Evolutionary conservation across 2,797 vertebrate species (phyloP).

Genomic region (Spheniscus humboldti): DNA sequence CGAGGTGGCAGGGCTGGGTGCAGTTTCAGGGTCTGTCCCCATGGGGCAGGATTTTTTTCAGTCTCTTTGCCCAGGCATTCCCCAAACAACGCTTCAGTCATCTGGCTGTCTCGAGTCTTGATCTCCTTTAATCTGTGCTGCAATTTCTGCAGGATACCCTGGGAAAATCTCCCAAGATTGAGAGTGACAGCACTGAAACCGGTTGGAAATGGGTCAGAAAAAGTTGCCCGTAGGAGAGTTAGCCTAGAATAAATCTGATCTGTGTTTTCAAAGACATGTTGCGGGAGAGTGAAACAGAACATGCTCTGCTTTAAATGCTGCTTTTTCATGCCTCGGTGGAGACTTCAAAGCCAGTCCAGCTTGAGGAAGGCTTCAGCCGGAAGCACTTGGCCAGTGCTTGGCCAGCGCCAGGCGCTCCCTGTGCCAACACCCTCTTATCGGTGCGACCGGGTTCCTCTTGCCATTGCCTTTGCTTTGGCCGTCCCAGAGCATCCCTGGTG

Average conservation of each 20-base stretch:
- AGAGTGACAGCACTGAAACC: neutral
- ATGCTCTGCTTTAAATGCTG: neutral
- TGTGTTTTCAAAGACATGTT: neutral
- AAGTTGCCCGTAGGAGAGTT: neutral
- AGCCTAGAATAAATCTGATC: slow-evolving; percentile 18
- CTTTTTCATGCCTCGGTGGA: neutral
- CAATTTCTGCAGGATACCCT: slow-evolving; percentile 9
- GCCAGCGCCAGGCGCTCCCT: fast-evolving
- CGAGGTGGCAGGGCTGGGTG: neutral
- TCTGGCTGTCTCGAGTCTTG: neutral
- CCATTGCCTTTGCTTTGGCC: neutral
- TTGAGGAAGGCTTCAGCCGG: neutral
- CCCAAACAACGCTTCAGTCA: neutral
- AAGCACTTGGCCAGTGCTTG: neutral
- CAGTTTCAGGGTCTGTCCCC: fast-evolving
- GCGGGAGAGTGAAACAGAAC: neutral
- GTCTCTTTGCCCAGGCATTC: neutral
- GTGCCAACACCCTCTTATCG: neutral
- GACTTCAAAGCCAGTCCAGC: neutral
- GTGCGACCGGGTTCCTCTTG: fast-evolving
- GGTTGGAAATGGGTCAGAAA: slow-evolving; percentile 16
- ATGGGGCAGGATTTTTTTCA: neutral
- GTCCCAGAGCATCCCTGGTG: fast-evolving
- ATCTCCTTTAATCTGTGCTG: neutral
- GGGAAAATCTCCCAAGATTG: slow-evolving; percentile 25